These are phyloP conservation scores for Eupsilia transversa DNA, from an alignment of 2,888 invertebrate genomes.

Conservation along the genomic window DNA sequence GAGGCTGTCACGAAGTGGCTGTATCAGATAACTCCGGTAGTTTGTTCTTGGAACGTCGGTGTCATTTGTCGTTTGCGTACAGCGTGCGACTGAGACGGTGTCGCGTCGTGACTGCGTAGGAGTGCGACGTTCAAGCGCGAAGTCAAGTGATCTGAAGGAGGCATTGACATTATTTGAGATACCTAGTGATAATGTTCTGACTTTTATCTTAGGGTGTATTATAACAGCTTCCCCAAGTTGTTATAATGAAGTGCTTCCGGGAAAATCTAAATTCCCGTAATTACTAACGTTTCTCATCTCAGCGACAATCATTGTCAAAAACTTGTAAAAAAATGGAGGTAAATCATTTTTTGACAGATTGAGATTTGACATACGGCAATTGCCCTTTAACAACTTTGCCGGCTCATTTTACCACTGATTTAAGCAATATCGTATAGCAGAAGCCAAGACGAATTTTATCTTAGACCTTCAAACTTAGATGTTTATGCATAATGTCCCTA, in stretches of 20 bases:
- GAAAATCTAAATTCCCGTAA: not conserved
- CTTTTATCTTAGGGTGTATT: not conserved
- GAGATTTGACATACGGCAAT: not conserved
- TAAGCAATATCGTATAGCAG: not conserved
- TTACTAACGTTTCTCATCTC: not conserved
- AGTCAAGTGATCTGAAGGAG: slow-evolving; percentile 58
- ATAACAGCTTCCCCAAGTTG: not conserved
- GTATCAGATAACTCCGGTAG: slow-evolving; percentile 89
- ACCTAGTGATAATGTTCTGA: slow-evolving; percentile 3
- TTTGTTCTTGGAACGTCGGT: slow-evolving; percentile 84
- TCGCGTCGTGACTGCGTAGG: slow-evolving; percentile 85
- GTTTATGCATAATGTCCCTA: slow-evolving; percentile 47
- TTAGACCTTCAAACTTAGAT: slow-evolving; percentile 11
- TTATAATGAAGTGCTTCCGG: not conserved
- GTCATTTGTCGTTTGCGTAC: slow-evolving; percentile 85
- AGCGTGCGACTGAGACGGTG: slow-evolving; percentile 67
- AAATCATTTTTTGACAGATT: not conserved
- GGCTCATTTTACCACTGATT: not conserved
- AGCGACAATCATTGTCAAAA: not conserved
- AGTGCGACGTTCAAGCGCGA: slow-evolving; percentile 72
- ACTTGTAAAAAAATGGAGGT: not conserved
- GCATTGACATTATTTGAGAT: slow-evolving; percentile 29
- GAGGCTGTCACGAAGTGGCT: slow-evolving; percentile 85
- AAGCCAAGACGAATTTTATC: slow-evolving; percentile 1
- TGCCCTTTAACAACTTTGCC: not conserved